phyloP scores from a whole-genome alignment of 2,888 invertebrate genomes.

The Ophioninae sp. region DNA sequence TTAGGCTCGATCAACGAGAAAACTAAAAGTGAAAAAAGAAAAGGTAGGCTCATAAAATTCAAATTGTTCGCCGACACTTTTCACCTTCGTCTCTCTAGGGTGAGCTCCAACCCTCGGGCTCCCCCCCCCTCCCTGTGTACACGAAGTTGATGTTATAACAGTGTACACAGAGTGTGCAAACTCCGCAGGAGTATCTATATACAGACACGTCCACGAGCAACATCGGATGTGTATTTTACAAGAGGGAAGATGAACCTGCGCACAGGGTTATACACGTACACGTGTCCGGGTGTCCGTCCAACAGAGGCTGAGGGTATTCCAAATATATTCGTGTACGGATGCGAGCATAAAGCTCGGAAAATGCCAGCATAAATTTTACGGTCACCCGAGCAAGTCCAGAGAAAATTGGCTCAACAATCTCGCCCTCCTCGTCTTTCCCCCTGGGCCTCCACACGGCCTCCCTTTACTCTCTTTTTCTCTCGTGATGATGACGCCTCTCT shows the following conservation, averaged over 20 bases:
- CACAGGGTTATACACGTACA: not conserved
- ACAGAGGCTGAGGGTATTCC: conserved; percentile 45
- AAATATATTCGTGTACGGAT: conserved; percentile 63
- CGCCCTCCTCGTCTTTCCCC: conserved; percentile 13
- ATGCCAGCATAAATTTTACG: conserved; percentile 72
- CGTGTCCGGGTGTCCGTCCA: not conserved
- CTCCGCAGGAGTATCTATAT: conserved; percentile 30
- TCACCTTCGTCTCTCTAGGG: conserved; percentile 19
- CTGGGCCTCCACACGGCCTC: not conserved
- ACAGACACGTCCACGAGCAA: not conserved
- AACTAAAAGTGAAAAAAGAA: conserved; percentile 4
- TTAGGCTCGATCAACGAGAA: not conserved
- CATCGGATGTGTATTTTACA: conserved; percentile 48
- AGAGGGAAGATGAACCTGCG: conserved; percentile 31
- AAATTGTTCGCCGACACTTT: conserved; percentile 23
- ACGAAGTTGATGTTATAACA: conserved; percentile 54
- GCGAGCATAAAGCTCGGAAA: conserved; percentile 68
- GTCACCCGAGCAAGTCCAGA: conserved; percentile 63
- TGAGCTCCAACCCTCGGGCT: not conserved
- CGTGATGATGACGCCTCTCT: not conserved
- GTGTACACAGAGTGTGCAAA: conserved; percentile 28
- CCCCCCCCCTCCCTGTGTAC: conserved; percentile 20
- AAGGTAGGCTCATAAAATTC: conserved; percentile 15
- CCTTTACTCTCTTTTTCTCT: conserved; percentile 12
- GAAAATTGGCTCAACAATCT: conserved; percentile 68